A percentile compares a stretch with the other conserved stretches of the same genome.
Evolutionary conservation across 2,797 vertebrate genomes (phyloP).

Genomic region (Chelidonichthys spinosus): DNA sequence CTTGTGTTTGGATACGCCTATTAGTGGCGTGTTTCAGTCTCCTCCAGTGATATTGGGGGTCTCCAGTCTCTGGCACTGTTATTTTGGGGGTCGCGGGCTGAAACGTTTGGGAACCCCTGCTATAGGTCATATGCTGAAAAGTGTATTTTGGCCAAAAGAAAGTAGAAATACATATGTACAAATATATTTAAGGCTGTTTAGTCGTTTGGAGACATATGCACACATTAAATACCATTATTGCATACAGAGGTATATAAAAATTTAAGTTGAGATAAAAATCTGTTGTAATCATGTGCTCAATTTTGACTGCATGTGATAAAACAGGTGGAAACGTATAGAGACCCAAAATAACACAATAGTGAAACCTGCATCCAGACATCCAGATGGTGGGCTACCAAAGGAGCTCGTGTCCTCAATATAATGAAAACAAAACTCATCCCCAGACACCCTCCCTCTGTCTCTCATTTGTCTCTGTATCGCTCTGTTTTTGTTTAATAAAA

Average conservation of each 20-base stretch:
- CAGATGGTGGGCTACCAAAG: constrained; percentile 41
- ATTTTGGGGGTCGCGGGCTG: too few species aligned
- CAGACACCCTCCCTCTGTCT: constrained; percentile 29
- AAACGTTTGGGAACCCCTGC: too few species aligned
- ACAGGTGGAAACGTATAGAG: constrained; percentile 1
- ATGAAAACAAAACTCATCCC: constrained; percentile 39
- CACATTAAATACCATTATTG: background rate
- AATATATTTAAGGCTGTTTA: background rate
- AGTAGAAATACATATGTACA: background rate
- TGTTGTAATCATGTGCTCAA: background rate
- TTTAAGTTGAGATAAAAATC: background rate
- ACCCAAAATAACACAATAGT: constrained; percentile 1
- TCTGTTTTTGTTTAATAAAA: constrained; percentile 65
- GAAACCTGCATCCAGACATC: constrained; percentile 31
- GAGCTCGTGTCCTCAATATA: constrained; percentile 47
- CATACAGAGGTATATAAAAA: background rate
- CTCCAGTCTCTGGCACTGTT: too few species aligned
- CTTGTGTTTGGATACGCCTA: too few species aligned
- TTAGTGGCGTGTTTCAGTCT: too few species aligned
- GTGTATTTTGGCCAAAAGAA: background rate
- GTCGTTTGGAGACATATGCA: background rate
- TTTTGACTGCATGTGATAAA: background rate
- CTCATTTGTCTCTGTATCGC: constrained; percentile 35
- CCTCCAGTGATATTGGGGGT: too few species aligned
- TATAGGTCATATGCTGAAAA: background rate